phyloP scores from a whole-genome alignment of 1,140 invertebrate species.

The Andrena cerasifolii region DNA sequence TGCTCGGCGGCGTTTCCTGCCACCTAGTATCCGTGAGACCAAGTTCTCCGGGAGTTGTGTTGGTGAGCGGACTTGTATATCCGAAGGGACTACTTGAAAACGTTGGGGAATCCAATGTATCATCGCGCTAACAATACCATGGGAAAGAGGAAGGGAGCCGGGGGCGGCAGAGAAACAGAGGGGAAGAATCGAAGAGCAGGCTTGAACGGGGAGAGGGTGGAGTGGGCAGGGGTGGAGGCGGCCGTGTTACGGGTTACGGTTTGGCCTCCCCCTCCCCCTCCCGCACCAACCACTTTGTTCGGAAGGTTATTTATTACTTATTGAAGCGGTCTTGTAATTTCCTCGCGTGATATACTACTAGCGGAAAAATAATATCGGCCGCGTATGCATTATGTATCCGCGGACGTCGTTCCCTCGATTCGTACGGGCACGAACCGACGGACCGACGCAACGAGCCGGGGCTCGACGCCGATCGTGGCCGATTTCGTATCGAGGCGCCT shows the following conservation, averaged over 20 bases:
- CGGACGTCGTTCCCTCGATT: slow-evolving; percentile 23
- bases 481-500: slow-evolving; percentile 22
- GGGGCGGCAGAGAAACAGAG: background rate
- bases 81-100: slow-evolving; percentile 44
- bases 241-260: slow-evolving; percentile 46
- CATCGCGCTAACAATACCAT: slow-evolving; percentile 65
- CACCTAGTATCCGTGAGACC: background rate
- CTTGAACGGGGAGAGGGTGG: background rate
- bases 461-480: slow-evolving; percentile 25
- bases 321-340: slow-evolving; percentile 76
- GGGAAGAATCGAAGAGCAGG: slow-evolving; percentile 5
- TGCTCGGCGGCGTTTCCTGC: slow-evolving; percentile 29
- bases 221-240: slow-evolving; percentile 7
- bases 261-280: slow-evolving; percentile 1
- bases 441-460: no score
- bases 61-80: slow-evolving; percentile 22
- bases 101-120: slow-evolving; percentile 61
- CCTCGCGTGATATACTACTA: slow-evolving; percentile 70
- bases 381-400: slow-evolving; percentile 70
- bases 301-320: slow-evolving; percentile 76
- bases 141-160: background rate
- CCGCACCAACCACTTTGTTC: slow-evolving; percentile 53
- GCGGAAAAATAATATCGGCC: slow-evolving; percentile 75
- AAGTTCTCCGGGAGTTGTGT: background rate
- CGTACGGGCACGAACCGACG: slow-evolving; percentile 7